phyloP scores from a whole-genome alignment of 2,113 vertebrate species.

The Lycocorax pyrrhopterus region DNA sequence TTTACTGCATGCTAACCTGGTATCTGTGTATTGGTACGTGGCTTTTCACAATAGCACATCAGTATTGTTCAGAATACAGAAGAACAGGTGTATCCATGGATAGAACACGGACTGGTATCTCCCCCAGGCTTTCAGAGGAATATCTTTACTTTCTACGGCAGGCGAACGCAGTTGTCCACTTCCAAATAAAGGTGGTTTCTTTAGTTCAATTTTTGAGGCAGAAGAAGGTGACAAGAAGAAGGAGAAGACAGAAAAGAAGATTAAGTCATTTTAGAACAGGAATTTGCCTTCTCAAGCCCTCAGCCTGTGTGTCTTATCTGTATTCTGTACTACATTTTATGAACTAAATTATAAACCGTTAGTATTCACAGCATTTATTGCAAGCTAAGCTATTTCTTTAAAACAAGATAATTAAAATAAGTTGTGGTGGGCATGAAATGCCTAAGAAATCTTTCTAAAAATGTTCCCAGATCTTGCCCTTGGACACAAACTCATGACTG shows the following conservation, averaged over 20 bases:
- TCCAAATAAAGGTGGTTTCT: not conserved
- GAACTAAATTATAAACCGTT: not conserved
- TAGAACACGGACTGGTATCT: not conserved
- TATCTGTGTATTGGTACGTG: rapidly evolving
- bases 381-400: constrained; percentile 44
- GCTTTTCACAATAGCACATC: not conserved
- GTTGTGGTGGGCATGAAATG: constrained; percentile 16
- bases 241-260: not conserved
- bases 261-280: not conserved
- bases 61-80: not conserved
- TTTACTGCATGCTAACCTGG: not conserved
- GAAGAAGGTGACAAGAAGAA: not conserved
- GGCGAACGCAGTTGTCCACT: not conserved
- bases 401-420: constrained; percentile 43
- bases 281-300: not conserved
- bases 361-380: constrained; percentile 34
- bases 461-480: not conserved
- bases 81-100: not conserved
- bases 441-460: not conserved
- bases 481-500: not conserved
- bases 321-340: not conserved
- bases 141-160: not conserved
- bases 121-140: not conserved
- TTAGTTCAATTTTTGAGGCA: not conserved
- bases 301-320: not conserved